These are phyloP conservation scores for Tenthredo mesomela DNA, from an alignment of 2,888 invertebrate genomes.

Conservation along the genomic window DNA sequence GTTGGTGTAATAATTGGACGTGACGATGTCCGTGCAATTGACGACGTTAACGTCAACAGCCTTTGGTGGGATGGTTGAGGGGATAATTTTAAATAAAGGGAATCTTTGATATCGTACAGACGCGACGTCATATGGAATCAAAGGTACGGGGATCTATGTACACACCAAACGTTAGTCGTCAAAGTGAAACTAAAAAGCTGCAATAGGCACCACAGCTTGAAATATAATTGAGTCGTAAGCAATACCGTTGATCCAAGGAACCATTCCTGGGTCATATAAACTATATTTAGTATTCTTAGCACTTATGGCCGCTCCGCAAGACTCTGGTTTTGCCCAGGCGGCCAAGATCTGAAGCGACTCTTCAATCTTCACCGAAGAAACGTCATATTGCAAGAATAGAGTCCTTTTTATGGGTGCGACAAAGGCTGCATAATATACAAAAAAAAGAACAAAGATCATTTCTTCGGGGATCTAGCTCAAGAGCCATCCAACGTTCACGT, in stretches of 20 bases:
- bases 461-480: not conserved
- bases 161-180: constrained; percentile 50
- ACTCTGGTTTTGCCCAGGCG: constrained; percentile 27
- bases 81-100: not conserved
- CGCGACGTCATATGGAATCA: not conserved
- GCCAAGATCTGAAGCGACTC: constrained; percentile 25
- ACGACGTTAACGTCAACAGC: constrained; percentile 6
- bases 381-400: not conserved
- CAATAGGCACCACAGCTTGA: constrained; percentile 46
- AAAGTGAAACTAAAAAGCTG: constrained; percentile 45
- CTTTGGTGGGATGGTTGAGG: not conserved
- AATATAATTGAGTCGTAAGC: constrained; percentile 56
- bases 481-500: not conserved
- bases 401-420: not conserved
- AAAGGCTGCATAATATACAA: not conserved
- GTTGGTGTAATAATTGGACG: not conserved
- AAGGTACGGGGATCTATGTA: not conserved
- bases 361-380: constrained; percentile 24
- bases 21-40: not conserved
- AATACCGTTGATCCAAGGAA: constrained; percentile 54
- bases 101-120: not conserved
- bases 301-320: constrained; percentile 33
- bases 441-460: constrained; percentile 3
- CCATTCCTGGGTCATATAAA: constrained; percentile 50
- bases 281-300: constrained; percentile 54